Base-by-base conservation (phyloP, 2,797 vertebrate species). In the Myotis daubentonii region DNA sequence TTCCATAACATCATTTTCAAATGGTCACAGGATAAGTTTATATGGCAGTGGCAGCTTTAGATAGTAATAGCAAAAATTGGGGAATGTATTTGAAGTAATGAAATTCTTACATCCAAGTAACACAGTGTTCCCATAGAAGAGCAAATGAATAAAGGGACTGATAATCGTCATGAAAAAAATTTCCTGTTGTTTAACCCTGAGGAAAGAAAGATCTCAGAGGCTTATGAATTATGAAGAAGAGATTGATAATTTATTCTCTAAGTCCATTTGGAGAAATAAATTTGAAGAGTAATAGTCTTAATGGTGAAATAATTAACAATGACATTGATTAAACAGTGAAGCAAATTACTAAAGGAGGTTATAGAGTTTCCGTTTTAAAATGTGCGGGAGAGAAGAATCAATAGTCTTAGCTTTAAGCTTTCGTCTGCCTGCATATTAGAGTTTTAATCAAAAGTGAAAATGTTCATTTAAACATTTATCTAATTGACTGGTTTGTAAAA, bases 251-350 rank as follows among this genome's bases (percentile, higher is more conserved):
- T 83, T 91, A 78, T 74, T 96, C 36, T 79, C 19, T 87, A 92
- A 94, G 36, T 80, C 70, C 55, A 89, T 76, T 72, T 74, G 66
- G 71, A 89, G 38, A 92, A 76, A 79, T 89, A 49, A 87, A 78
- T 88, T 93, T 89, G 86, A 95, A 47, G 84, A 88, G 68, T 94
- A 49, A 87, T 87, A 55, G 47, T 84, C 70, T 72, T 89, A 75
- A 75, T 89, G 44, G 49, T 55, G 53, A 65, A 86, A 57, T 8
- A 91, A 12, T 94, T 91, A 94, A 89, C 55, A 83, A 12, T 62
- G 75, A 71, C 30, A 47, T 66, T 95, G 49, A 75, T 91, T 95
- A 92, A 94, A 91, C 17, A 81, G 28, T 70, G n/a, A 83, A 41
- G 55, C 68, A 66, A 49, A 79, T 94, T 94, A 81, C 53, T 87